Conservation (phyloP, 2,797 vertebrate species). For the Chelidonichthys spinosus region DNA sequence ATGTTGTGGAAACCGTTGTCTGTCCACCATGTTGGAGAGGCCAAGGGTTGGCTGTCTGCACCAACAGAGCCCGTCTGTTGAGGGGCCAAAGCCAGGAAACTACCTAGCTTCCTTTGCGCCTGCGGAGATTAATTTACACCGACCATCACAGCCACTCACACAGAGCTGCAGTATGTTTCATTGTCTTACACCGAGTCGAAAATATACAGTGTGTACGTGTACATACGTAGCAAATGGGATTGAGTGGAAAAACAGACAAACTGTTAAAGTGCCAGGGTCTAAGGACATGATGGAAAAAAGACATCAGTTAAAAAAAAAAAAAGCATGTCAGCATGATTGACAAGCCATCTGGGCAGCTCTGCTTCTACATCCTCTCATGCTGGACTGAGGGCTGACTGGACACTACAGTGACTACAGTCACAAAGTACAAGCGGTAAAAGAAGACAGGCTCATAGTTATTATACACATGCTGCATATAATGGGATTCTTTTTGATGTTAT, state of each 20-base stretch:
- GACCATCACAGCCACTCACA: conserved; percentile 66
- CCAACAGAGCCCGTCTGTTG: conserved; percentile 80
- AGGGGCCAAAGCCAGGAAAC: conserved; percentile 73
- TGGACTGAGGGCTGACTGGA: too few relatives aligned
- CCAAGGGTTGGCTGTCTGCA: conserved; percentile 67
- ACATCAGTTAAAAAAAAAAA: not conserved
- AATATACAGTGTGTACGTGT: not conserved
- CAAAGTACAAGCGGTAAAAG: too few relatives aligned
- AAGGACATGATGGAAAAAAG: not conserved
- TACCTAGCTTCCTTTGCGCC: conserved; percentile 74
- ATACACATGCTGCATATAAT: not conserved
- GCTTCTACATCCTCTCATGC: too few relatives aligned
- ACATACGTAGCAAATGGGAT: not conserved
- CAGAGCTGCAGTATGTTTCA: conserved; percentile 18
- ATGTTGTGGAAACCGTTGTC: conserved; percentile 71
- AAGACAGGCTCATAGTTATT: too few relatives aligned
- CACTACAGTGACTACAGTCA: too few relatives aligned
- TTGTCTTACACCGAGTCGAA: conserved; percentile 18
- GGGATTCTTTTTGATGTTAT: not conserved
- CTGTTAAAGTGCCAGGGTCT: not conserved
- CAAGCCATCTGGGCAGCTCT: too few relatives aligned
- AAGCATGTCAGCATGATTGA: too few relatives aligned
- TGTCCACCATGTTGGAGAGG: conserved; percentile 68
- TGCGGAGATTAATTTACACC: conserved; percentile 73
- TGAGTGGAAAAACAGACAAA: not conserved